Percentiles rank a stretch among this genome's conserved stretches.
These are phyloP conservation scores for Tylochromis polylepis DNA, from an alignment of 2,113 vertebrate species.

Conservation along the genomic window DNA sequence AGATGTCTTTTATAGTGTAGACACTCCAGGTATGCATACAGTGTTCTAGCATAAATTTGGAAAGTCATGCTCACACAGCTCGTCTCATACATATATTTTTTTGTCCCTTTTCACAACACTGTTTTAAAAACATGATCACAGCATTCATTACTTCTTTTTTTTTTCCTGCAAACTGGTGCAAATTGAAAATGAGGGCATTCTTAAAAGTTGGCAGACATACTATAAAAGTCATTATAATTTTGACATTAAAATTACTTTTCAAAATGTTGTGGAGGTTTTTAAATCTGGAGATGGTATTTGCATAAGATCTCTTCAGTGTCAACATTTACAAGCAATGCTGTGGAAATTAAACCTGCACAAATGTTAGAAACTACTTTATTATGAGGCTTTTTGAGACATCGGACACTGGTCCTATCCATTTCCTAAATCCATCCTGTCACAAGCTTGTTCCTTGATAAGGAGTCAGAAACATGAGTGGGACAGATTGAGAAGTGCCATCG, in stretches of 20 bases:
- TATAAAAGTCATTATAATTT: not conserved
- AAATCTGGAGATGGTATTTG: not conserved
- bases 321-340: not conserved
- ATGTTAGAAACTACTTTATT: not conserved
- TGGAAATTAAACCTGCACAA: not conserved
- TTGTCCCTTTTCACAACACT: not conserved
- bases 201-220: not conserved
- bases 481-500: constrained; percentile 25
- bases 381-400: not conserved
- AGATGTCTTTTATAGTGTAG: constrained; percentile 41
- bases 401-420: not conserved
- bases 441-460: not conserved
- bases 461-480: constrained; percentile 1
- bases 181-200: not conserved
- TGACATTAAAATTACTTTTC: not conserved
- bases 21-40: not conserved
- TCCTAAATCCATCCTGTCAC: not conserved
- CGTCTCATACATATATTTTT: not conserved
- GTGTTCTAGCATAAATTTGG: not conserved
- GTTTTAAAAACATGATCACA: not conserved
- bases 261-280: not conserved
- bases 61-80: not conserved
- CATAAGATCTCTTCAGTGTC: not conserved
- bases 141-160: not conserved
- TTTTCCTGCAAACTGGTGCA: not conserved